Conservation (phyloP, 2,797 vertebrate species). For the Coluber constrictor region DNA sequence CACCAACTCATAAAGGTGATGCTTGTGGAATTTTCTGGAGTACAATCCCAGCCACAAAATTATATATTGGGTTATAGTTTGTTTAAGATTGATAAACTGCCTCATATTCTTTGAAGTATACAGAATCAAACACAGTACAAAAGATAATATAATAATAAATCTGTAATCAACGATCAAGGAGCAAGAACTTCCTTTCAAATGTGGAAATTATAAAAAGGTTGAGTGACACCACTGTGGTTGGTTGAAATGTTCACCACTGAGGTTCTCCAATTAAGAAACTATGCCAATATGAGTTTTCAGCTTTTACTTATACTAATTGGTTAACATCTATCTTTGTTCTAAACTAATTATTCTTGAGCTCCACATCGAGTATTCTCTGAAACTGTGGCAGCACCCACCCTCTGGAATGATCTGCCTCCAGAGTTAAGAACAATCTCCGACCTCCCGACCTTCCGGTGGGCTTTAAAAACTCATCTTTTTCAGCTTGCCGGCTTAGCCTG, state of each 20-base stretch:
- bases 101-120: neutral
- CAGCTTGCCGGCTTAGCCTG: too few relatives aligned
- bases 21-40: neutral
- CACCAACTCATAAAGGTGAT: neutral
- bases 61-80: neutral
- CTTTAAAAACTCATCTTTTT: too few relatives aligned
- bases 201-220: neutral
- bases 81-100: neutral
- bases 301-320: neutral
- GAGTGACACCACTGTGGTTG: neutral
- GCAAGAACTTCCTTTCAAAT: neutral
- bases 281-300: neutral
- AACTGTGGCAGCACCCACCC: too few relatives aligned
- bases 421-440: too few relatives aligned
- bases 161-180: neutral
- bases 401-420: too few relatives aligned
- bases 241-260: neutral
- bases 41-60: neutral
- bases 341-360: neutral
- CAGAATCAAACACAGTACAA: neutral
- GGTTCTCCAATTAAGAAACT: neutral
- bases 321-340: neutral
- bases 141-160: neutral
- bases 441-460: too few relatives aligned
- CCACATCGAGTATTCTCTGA: neutral